These are phyloP conservation scores for Oligia fasciuncula DNA, from an alignment of 2,888 invertebrate species.

Conservation along the genomic window DNA sequence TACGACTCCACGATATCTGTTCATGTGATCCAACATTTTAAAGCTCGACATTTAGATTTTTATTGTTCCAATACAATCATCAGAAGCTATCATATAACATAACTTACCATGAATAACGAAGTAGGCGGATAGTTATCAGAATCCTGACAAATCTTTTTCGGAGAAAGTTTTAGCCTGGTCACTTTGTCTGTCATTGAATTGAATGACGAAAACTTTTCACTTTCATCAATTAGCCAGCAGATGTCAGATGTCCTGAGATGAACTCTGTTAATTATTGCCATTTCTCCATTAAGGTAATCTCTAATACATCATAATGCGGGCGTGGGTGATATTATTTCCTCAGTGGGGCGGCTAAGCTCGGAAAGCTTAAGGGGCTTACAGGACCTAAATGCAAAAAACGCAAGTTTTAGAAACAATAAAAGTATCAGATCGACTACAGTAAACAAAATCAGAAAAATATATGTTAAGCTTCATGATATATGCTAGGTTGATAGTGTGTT, in stretches of 20 bases:
- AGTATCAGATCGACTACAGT: too few species aligned
- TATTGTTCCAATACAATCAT: neutral
- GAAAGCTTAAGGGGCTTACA: constrained; percentile 13
- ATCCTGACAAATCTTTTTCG: constrained; percentile 59
- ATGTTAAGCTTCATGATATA: too few species aligned
- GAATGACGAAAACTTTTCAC: constrained; percentile 65
- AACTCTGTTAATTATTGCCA: constrained; percentile 64
- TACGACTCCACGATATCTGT: constrained; percentile 11
- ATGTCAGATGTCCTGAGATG: constrained; percentile 57
- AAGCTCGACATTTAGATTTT: neutral
- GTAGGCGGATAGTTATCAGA: constrained; percentile 46
- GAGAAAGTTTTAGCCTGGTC: constrained; percentile 63
- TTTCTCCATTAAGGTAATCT: constrained; percentile 55
- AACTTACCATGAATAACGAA: constrained; percentile 25
- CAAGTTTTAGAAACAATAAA: too few species aligned
- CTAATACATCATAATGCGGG: constrained; percentile 57
- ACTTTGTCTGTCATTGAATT: constrained; percentile 57
- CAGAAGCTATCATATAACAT: constrained; percentile 17
- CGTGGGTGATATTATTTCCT: constrained; percentile 67
- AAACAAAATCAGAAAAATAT: too few species aligned
- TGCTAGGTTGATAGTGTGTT: too few species aligned
- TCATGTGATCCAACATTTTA: constrained; percentile 21
- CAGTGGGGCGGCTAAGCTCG: constrained; percentile 43
- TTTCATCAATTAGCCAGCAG: constrained; percentile 66
- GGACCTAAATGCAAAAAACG: too few species aligned